Evolutionary conservation across 2,888 invertebrate species (phyloP), one percentile per base, ranked within the genome.

Genomic region (Yponomeuta sedellus): DNA sequence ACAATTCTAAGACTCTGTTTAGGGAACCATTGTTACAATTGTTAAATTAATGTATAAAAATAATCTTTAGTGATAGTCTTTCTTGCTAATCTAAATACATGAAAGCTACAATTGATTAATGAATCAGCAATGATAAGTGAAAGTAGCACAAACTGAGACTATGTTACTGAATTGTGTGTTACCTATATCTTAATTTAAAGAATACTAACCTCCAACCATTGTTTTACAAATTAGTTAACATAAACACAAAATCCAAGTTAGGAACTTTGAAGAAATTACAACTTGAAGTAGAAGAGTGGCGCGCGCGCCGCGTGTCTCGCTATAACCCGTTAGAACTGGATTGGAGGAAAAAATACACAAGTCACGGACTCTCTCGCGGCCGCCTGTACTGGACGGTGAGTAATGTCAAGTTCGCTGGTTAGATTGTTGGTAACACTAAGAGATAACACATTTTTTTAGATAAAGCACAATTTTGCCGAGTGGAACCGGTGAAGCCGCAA

Each of bases 311-410:
- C 89, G 88, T 88, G 89, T 87, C 88, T 82, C 82, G 83, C 81
- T 65, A 80, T 85, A 90, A 91, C 89, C 88, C 88, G 88, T 88
- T 88, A 85, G 75, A 90, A 91, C 90, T 89, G 88, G 90, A 88
- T 89, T 84, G 75, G 69, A 70, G 77, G 78, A 82, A 86, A 85
- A 86, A 52, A 86, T 19, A 81, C n/a, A 75, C 75, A 78, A 82
- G 80, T 84, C 82, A 84, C 81, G 81, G 69, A 74, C 73, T 63
- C 63, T n/a, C 63, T 63, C 63, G 63, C 39, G 19, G 44, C 44
- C 40, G n/a, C 11, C 40, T 63, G 19, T 39, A 63, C 40, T 20
- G 40, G 10, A 19, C 40, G 40, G 63, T 63, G 63, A 44, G 44
- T 52, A 52, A 39, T 63, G 63, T 40, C 40, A 19, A 39, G 39